Base-by-base conservation (phyloP, 2,797 vertebrate genomes). In the Sardinella longiceps region DNA sequence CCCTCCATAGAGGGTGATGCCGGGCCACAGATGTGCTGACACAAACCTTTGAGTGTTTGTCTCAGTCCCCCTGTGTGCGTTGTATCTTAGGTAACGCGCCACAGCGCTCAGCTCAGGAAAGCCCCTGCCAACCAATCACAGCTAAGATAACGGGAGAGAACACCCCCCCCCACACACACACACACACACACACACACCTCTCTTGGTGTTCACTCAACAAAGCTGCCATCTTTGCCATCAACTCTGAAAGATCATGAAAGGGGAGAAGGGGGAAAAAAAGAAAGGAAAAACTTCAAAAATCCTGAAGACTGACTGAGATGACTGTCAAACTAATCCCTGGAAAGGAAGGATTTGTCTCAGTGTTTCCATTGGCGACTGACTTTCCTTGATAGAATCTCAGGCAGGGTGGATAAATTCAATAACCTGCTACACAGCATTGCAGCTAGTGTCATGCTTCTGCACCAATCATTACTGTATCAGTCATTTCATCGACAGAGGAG, bases 41-140 rank as follows among this genome's bases (percentile, higher is more conserved):
- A 60, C 53, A 39, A 82, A 39, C 53, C 53, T 58, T n/a, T 82
- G 50, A 39, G 50, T 37, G 70, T 77, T 77, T 77, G 70, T 77
- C 18, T 77, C 23, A 43, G 37, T 77, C 37, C 70, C 70, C 70
- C 37, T 10, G 20, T 43, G 70, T 23, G 33, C 37, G 20, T 23
- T 43, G 70, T 77, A 39, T 77, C 70, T 77, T 43, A 43, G 70
- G 70, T 39, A 39, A 77, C 70, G 70, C 10, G 20, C 70, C 37
- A 10, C 70, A 43, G 7, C 70, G 37, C 70, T 77, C 43, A 77
- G 37, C 70, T 20, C 70, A 77, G 70, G 70, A 77, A 77, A 43
- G 70, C 70, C 70, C 70, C 33, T 7, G 70, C 18, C 30, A 10
- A 77, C 70, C 70, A 77, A 77, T 77, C 70, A 77, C 70, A 43